Percentiles rank a stretch among this genome's conserved stretches.
Evolutionary conservation across 2,888 invertebrate genomes (phyloP).

Genomic region (Agrochola circellaris): DNA sequence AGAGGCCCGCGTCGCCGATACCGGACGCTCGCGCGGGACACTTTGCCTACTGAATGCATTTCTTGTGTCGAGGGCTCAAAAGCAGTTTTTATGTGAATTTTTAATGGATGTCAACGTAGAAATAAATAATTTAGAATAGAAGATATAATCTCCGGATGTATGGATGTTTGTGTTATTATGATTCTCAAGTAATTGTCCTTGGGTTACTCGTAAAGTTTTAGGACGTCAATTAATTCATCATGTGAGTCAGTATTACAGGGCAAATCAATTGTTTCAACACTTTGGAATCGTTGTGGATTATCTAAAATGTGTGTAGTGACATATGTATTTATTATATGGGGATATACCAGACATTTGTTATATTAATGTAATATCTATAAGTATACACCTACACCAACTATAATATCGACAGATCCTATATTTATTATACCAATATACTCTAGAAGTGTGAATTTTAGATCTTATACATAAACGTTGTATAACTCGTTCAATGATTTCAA

Average conservation of each 20-base stretch:
- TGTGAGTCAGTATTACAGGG: constrained; percentile 90
- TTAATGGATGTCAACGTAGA: constrained; percentile 82
- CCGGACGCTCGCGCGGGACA: constrained; percentile 62
- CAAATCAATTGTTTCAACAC: constrained; percentile 69
- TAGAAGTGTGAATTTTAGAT: constrained; percentile 59
- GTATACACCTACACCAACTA: constrained; percentile 41
- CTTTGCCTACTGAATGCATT: constrained; percentile 80
- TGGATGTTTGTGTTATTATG: constrained; percentile 68
- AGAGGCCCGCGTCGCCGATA: constrained; percentile 65
- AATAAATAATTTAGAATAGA: constrained; percentile 71
- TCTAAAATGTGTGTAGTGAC: constrained; percentile 21
- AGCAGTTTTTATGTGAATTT: constrained; percentile 88
- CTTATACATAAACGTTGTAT: constrained; percentile 49
- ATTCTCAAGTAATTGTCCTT: constrained; percentile 75
- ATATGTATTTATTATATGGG: constrained; percentile 46
- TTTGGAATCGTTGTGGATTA: constrained; percentile 57
- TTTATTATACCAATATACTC: constrained; percentile 59
- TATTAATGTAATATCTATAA: constrained; percentile 55
- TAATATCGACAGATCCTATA: constrained; percentile 58
- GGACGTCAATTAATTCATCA: constrained; percentile 84
- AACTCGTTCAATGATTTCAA: constrained; percentile 52
- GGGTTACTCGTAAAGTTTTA: constrained; percentile 65
- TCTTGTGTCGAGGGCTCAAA: constrained; percentile 86
- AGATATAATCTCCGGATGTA: constrained; percentile 79
- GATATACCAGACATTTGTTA: constrained; percentile 58